phyloP scores from a whole-genome alignment of 2,797 vertebrate genomes.

The Netta rufina region DNA sequence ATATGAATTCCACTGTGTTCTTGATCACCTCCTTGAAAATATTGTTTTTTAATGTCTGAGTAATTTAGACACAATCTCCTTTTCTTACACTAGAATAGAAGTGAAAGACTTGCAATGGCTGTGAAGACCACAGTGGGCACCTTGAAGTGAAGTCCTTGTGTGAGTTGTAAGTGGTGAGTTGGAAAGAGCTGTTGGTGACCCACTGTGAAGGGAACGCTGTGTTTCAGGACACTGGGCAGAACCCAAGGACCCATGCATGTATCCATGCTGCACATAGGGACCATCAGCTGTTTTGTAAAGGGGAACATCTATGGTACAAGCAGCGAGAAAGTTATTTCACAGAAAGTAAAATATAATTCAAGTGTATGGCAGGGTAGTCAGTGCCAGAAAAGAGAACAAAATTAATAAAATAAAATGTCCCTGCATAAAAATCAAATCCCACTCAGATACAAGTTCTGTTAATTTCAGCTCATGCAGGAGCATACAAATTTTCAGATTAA shows the following conservation, averaged over 20 bases:
- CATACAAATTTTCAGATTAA: not conserved
- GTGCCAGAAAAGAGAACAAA: slow-evolving; percentile 23
- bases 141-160: not conserved
- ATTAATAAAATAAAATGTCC: not conserved
- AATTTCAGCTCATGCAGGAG: not conserved
- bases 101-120: not conserved
- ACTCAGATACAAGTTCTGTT: not conserved
- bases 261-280: not conserved
- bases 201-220: not conserved
- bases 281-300: not conserved
- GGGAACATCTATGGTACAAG: not conserved
- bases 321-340: not conserved
- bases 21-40: not conserved
- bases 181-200: not conserved
- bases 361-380: not conserved
- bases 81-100: not conserved
- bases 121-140: not conserved
- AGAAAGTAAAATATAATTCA: not conserved
- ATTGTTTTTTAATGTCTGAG: not conserved
- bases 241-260: not conserved
- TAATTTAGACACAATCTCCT: not conserved
- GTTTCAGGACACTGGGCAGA: not conserved
- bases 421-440: slow-evolving; percentile 29
- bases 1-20: not conserved
- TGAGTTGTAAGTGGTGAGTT: not conserved